Percentiles rank a stretch among this genome's conserved stretches.
Evolutionary conservation across 2,888 invertebrate species (phyloP).

Genomic region (Sarcophaga variegata): DNA sequence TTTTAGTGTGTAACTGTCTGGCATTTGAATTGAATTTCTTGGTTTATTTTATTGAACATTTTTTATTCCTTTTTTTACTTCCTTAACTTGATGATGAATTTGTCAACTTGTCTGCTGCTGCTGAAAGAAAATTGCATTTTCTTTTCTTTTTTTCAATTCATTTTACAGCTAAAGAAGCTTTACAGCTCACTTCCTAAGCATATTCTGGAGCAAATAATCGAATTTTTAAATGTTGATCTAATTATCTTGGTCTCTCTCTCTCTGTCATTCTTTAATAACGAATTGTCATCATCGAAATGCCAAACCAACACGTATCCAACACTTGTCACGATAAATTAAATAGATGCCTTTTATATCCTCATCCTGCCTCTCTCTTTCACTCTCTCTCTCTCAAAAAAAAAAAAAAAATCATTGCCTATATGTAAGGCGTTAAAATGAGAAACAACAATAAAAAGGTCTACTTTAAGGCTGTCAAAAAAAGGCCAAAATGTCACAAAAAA

Average conservation of each 20-base stretch:
- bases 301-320: slow-evolving; percentile 59
- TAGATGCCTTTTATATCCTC: too few relatives aligned
- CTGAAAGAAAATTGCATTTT: slow-evolving; percentile 69
- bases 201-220: slow-evolving; percentile 2
- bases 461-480: slow-evolving; percentile 45
- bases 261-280: too few relatives aligned
- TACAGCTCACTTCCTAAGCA: background rate
- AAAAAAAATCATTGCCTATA: too few relatives aligned
- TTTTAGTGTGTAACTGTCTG: background rate
- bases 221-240: background rate
- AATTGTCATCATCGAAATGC: background rate
- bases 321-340: slow-evolving; percentile 62
- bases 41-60: too few relatives aligned
- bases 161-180: background rate
- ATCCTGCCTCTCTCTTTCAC: too few relatives aligned
- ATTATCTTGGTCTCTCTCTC: too few relatives aligned
- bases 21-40: slow-evolving; percentile 40
- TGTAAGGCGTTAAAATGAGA: too few relatives aligned
- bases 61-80: slow-evolving; percentile 35
- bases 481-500: slow-evolving; percentile 1
- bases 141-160: slow-evolving; percentile 43
- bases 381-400: too few relatives aligned
- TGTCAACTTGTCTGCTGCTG: slow-evolving; percentile 67
- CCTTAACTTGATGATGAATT: background rate
- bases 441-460: slow-evolving; percentile 29